Percentiles rank a stretch among this genome's conserved stretches.
These are phyloP conservation scores for Agrenia bidenticulata DNA, from an alignment of 2,888 invertebrate species.

Conservation along the genomic window DNA sequence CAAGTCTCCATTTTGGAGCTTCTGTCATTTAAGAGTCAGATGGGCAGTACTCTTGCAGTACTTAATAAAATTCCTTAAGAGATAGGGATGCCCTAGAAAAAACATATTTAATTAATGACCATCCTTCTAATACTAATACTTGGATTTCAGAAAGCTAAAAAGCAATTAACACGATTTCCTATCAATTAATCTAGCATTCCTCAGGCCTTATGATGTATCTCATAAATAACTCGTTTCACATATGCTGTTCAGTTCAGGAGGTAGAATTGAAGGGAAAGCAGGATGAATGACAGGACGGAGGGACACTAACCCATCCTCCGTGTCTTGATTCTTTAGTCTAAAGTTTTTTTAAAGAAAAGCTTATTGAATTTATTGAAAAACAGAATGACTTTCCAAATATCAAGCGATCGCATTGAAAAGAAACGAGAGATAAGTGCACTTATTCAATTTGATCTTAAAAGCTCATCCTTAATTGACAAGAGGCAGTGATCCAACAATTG, in stretches of 20 bases:
- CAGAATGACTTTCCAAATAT: slow-evolving; percentile 18
- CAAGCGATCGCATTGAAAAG: slow-evolving; percentile 10
- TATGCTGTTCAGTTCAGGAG: not conserved
- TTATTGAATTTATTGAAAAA: slow-evolving; percentile 27
- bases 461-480: slow-evolving; percentile 20
- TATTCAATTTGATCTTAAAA: slow-evolving; percentile 15
- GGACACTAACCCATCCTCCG: slow-evolving; percentile 1
- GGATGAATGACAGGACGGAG: slow-evolving; percentile 2
- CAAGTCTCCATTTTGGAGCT: no score
- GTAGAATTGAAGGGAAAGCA: not conserved
- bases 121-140: no score
- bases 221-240: not conserved
- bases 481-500: not conserved
- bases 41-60: no score
- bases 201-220: not conserved
- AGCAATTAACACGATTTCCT: slow-evolving; percentile 6
- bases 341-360: slow-evolving; percentile 13
- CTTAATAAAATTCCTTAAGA: no score
- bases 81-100: no score
- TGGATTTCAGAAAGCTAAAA: no score
- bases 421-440: slow-evolving; percentile 17
- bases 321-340: not conserved
- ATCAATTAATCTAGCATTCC: not conserved
- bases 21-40: no score
- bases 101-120: no score